Conservation (phyloP, 1,140 invertebrate species). For the Hylaeus volcanicus region DNA sequence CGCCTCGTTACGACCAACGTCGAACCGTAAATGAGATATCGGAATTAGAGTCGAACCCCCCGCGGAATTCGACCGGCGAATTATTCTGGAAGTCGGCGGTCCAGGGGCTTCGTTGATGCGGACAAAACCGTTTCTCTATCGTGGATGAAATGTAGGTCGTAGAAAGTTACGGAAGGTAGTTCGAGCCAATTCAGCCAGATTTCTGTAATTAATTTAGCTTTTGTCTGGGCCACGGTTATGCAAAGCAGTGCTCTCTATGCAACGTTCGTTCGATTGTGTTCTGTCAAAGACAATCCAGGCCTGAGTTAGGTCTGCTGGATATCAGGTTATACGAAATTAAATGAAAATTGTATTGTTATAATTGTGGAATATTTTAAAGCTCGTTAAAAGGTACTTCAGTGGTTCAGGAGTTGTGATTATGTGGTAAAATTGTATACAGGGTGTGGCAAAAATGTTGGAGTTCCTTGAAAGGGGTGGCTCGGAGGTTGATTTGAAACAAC, state of each 20-base stretch:
- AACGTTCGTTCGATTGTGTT: not conserved
- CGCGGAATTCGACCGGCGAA: constrained; percentile 27
- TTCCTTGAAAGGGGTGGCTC: no score
- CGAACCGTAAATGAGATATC: constrained; percentile 40
- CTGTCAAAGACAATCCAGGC: not conserved
- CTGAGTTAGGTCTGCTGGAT: no score
- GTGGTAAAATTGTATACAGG: no score
- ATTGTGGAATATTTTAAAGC: no score
- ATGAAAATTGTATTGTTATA: no score
- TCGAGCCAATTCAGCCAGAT: not conserved
- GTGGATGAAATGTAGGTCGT: constrained; percentile 44
- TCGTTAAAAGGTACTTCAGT: no score
- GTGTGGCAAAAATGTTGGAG: no score
- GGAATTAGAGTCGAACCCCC: constrained; percentile 21
- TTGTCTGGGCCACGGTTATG: not conserved
- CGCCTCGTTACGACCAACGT: constrained; percentile 1
- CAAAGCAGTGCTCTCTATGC: not conserved
- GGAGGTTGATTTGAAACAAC: no score
- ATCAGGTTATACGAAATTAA: not conserved
- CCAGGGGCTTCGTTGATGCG: constrained; percentile 1
- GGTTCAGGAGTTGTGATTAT: no score
- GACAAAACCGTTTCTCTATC: constrained; percentile 45
- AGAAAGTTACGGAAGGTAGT: constrained; percentile 40
- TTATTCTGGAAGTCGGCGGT: constrained; percentile 48
- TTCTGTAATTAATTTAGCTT: constrained; percentile 37